Base-by-base conservation (phyloP, 2,797 vertebrate species). In the Alosa sapidissima region DNA sequence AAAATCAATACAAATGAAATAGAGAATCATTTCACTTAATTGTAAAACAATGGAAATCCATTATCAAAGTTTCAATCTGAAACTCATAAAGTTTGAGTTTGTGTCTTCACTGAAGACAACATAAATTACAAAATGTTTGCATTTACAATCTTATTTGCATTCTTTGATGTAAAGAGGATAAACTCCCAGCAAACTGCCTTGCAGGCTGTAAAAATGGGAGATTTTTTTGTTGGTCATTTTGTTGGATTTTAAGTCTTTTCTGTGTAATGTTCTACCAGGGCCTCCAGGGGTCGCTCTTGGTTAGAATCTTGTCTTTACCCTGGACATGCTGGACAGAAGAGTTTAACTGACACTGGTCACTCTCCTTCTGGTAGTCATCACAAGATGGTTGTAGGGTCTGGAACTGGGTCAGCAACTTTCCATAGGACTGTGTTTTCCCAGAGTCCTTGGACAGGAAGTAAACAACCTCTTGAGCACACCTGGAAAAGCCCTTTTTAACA, bases 381-480 rank as follows among this genome's bases (percentile, higher is more conserved):
- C 81, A 47, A 62, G 8, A 49, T 6, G 48, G 65, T 49, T 36
- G 68, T 36, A 78, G 68, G 48, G 48, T 85, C 82, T 87, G 83
- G 85, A 88, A 85, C 65, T 88, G 84, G 82, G 48, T 75, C 84
- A 88, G 52, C 65, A 86, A 82, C 81, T 45, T 47, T 81, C 81
- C 87, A 81, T 89, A 87, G 82, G 88, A 41, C 86, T 36, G 28
- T 72, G 33, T 72, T 72, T 16, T 16, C 28, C 13, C 65, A 11
- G 65, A 41, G 65, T 72, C 33, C 65, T 36, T 72, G 21, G 65
- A 72, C 65, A 36, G 65, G 91, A 93, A 93, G 47, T 85, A 94
- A 87, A 90, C 89, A 1, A 92, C 91, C 85, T 85, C 84, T 82
- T 85, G 81, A 82, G 75, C 33, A 84, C 86, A 89, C 84, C 52